phyloP scores from a whole-genome alignment of 1,140 invertebrate genomes.

The Drosophila murphyi region DNA sequence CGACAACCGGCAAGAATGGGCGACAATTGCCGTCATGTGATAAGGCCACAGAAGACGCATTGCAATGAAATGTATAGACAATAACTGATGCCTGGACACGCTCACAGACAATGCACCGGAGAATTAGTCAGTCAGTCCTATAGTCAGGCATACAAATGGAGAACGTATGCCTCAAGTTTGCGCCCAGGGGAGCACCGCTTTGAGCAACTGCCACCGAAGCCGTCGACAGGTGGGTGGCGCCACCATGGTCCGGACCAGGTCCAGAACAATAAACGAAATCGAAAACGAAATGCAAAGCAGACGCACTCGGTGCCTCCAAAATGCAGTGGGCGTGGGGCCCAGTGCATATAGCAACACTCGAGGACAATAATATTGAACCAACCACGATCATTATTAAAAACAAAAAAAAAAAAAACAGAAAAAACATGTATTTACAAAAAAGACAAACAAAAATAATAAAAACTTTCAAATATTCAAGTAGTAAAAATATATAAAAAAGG shows the following conservation, averaged over 20 bases:
- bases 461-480: no score
- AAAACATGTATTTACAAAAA: background rate
- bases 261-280: constrained; percentile 51
- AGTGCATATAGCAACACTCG: constrained; percentile 13
- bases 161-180: constrained; percentile 2
- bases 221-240: constrained; percentile 52
- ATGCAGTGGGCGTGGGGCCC: background rate
- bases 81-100: constrained; percentile 10
- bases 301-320: constrained; percentile 23
- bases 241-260: constrained; percentile 1
- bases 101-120: background rate
- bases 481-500: no score
- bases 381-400: background rate
- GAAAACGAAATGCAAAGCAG: constrained; percentile 52
- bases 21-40: constrained; percentile 41
- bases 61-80: background rate
- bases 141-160: background rate
- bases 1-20: constrained; percentile 42
- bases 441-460: no score
- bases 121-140: constrained; percentile 1
- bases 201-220: background rate
- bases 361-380: constrained; percentile 12
- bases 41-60: constrained; percentile 21
- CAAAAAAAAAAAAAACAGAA: background rate
- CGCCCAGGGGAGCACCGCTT: constrained; percentile 14